Conservation (phyloP, 2,113 vertebrate genomes). For the Ursus arctos region DNA sequence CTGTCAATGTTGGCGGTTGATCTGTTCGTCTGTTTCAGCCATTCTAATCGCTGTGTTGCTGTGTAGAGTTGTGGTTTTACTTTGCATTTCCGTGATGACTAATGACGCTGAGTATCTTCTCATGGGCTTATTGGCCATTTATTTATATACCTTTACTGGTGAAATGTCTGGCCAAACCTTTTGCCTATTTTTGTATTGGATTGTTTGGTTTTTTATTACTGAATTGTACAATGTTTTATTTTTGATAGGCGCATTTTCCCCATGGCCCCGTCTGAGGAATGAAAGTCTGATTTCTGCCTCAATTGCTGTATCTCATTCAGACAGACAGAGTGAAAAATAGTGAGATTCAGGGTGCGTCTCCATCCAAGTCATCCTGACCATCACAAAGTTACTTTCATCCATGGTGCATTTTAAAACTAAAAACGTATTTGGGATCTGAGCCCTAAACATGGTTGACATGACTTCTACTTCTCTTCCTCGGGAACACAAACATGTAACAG, state of each 20-base stretch:
- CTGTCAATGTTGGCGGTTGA: no score
- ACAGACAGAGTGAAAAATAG: background rate
- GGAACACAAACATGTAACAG: background rate
- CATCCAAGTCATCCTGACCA: background rate
- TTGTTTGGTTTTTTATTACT: background rate
- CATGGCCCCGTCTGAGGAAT: background rate
- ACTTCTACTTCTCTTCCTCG: background rate
- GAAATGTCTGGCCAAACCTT: background rate
- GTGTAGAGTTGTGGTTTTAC: background rate
- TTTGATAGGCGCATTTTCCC: background rate
- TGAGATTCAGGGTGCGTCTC: background rate
- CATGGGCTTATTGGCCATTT: background rate
- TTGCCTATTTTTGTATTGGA: background rate
- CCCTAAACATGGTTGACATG: background rate
- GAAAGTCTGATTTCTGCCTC: conserved; percentile 3
- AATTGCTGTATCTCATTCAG: background rate
- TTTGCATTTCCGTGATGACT: background rate
- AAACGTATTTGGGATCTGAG: background rate
- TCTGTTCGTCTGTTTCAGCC: no score
- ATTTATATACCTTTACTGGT: background rate
- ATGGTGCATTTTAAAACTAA: background rate
- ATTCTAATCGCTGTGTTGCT: background rate
- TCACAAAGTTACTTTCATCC: background rate
- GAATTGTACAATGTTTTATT: background rate
- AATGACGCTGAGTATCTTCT: background rate